Base-by-base conservation (phyloP, 2,113 vertebrate species). In the Scortum barcoo region DNA sequence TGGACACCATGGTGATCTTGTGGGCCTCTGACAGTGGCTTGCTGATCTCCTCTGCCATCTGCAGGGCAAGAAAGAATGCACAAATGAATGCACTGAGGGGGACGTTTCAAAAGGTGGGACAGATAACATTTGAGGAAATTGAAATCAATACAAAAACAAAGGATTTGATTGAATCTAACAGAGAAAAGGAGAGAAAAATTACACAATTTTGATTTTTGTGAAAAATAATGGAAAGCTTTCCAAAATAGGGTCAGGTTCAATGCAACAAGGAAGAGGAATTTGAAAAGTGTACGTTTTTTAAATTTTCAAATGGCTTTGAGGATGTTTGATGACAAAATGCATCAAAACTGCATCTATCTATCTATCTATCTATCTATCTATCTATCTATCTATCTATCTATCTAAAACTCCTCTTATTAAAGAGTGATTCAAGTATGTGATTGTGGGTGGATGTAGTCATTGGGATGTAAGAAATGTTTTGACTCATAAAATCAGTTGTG, bases 21-120 rank as follows among this genome's bases (percentile, higher is more conserved):
- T 95, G 91, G 60, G 95, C 93, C 0, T 69, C 60, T 0, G 89
- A 93, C 88, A 98, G 90, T 0, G 97, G 97, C 87, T 89, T 96
- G 91, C 95, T 97, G 93, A 98, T 97, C 91, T 97, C 97, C 28
- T 97, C 97, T 0, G 96, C 97, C 71, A 98, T 95, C 97, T 98
- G 79, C 7, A 68, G 68, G 36, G 38, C 4, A 28, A 30, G 26
- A 76, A 4, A 19, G 17, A 53, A 22, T 7, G 26, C 14, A 44
- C 0, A 26, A 20, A 60, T 76, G 5, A 70, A 50, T 6, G 30
- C 10, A 13, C 13, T 30, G 4, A 24, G 8, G 4, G 13, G 6
- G 13, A 42, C 5, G 22, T 40, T 38, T 38, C 3, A 36, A 60
- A 20, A 19, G 30, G 8, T 11, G 19, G 1, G 19, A 60, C n/a